These are phyloP conservation scores for Procambarus virginalis DNA, from an alignment of 1,140 invertebrate genomes.

Conservation along the genomic window DNA sequence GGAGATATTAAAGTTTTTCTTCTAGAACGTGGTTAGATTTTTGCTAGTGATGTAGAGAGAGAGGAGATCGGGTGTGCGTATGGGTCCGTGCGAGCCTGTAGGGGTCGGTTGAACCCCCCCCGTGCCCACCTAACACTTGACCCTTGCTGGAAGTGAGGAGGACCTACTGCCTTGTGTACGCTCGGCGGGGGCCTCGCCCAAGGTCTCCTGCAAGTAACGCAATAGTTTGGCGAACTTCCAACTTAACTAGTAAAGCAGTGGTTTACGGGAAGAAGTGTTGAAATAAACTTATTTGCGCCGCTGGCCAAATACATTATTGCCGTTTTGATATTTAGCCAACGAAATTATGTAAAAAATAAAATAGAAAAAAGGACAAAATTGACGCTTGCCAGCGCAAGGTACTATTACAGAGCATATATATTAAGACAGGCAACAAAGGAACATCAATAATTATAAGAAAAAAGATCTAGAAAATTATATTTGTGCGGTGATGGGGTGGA, in stretches of 20 bases:
- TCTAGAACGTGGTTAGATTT: background rate
- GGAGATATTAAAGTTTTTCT: background rate
- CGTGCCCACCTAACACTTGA: background rate
- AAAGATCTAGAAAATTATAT: background rate
- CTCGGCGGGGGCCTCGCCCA: background rate
- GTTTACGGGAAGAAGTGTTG: background rate
- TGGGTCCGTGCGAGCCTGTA: constrained; percentile 57
- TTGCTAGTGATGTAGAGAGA: constrained; percentile 42
- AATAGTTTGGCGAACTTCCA: background rate
- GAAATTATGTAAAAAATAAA: background rate
- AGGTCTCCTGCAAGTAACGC: background rate
- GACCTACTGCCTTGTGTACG: background rate
- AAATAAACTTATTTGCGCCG: background rate
- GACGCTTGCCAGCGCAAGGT: background rate
- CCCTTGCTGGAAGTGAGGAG: background rate
- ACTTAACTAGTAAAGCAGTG: background rate
- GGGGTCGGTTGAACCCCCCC: constrained; percentile 58
- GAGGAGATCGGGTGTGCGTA: constrained; percentile 43
- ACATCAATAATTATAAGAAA: background rate
- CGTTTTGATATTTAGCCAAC: background rate
- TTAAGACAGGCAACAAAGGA: too few relatives aligned
- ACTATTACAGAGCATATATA: background rate
- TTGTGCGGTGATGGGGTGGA: background rate
- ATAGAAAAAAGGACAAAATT: background rate
- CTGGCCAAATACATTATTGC: background rate